Percentiles rank a stretch among this genome's conserved stretches.
phyloP scores from a whole-genome alignment of 2,113 vertebrate genomes.

The Recurvirostra avosetta region DNA sequence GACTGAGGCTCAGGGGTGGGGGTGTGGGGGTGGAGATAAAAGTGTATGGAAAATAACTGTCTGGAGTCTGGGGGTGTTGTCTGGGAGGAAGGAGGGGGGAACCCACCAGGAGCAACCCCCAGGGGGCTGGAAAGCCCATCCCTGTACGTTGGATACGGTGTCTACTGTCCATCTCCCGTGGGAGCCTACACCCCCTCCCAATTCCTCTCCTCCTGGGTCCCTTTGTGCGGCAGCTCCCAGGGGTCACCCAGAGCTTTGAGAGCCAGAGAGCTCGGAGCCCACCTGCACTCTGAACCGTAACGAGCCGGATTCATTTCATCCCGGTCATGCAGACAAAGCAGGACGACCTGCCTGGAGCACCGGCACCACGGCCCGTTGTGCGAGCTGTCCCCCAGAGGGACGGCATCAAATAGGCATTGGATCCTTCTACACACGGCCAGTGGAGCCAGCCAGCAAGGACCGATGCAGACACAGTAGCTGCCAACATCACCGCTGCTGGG shows the following conservation, averaged over 20 bases:
- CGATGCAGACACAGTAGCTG: rapidly evolving
- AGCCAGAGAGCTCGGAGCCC: background rate
- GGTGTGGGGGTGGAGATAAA: background rate
- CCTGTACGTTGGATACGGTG: rapidly evolving
- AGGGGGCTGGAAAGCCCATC: background rate
- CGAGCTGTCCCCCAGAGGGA: background rate
- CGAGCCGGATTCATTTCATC: rapidly evolving
- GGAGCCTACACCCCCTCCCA: background rate
- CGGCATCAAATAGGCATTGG: background rate
- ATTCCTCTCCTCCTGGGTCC: rapidly evolving
- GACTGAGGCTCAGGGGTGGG: background rate
- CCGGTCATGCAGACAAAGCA: rapidly evolving
- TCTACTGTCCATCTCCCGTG: background rate
- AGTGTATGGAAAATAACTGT: background rate
- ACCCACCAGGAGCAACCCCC: rapidly evolving
- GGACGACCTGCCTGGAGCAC: background rate
- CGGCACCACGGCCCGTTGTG: rapidly evolving
- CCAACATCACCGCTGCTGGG: background rate
- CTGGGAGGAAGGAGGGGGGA: background rate
- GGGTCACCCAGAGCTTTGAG: background rate
- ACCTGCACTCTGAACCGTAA: rapidly evolving
- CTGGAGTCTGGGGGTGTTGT: background rate
- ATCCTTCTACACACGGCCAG: rapidly evolving
- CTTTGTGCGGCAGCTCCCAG: background rate
- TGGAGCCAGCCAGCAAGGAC: background rate